Base-by-base conservation (phyloP, 2,888 invertebrate species). In the Selenia dentaria region DNA sequence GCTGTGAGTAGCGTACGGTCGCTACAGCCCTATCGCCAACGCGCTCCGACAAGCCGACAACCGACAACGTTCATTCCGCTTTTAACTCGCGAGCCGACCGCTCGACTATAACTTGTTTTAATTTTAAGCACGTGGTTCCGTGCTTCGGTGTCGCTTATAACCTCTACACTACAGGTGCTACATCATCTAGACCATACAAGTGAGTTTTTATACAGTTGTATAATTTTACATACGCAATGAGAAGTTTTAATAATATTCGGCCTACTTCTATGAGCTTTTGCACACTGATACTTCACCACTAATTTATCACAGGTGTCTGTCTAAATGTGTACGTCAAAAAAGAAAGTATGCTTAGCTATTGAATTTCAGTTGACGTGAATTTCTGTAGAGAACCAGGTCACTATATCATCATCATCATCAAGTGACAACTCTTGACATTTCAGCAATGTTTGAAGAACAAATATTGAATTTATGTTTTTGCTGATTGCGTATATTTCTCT, bases 71-170 rank as follows among this genome's bases (percentile, higher is more conserved):
- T 79, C 85, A 86, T 81, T 86, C 85, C 79, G 79, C 68, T 74
- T 81, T 69, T 77, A 79, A 74, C 76, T 66, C 64, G 72, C 78
- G 77, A 59, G 64, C 47, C 54, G 66, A 59, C 44, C 67, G 75
- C 74, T 74, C 70, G 80, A 66, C 70, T 61, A 56, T 50, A 57
- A 48, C 59, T 52, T 63, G 57, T 74, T 16, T 16, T 72, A 72
- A 72, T 70, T 64, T 75, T 74, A 72, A 79, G 70, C 85, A 86
- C 86, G 86, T 87, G 86, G 83, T 80, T 65, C 54, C 54, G 74
- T 74, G 77, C 70, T 67, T 69, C 70, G 62, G 64, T 69, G 64
- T 61, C 67, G 70, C 67, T 76, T 45, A 71, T 79, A 79, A 79
- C 79, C 79, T 79, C 64, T 57, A 65, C 41, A 65, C 42, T 43